Percentiles rank a stretch among this genome's conserved stretches.
Evolutionary conservation across 2,888 invertebrate genomes (phyloP).

Genomic region (Aphidius colemani): DNA sequence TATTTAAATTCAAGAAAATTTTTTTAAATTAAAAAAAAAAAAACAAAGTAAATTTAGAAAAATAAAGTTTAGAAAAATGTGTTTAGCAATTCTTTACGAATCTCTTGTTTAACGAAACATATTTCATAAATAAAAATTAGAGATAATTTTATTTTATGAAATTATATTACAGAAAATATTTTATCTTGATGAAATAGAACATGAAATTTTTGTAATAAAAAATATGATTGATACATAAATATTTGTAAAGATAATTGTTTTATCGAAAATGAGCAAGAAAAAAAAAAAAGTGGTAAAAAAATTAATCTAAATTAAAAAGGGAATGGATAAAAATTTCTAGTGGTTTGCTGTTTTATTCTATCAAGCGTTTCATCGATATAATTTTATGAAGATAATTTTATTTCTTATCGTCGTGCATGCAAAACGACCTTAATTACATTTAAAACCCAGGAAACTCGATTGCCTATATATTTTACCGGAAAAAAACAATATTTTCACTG

Average conservation of each 20-base stretch:
- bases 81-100: too few relatives aligned
- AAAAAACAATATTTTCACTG: neutral
- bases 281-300: neutral
- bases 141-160: constrained; percentile 8
- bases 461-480: neutral
- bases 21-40: too few relatives aligned
- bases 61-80: too few relatives aligned
- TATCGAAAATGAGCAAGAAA: constrained; percentile 8
- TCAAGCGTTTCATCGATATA: constrained; percentile 6
- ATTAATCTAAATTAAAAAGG: neutral
- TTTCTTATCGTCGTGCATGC: neutral
- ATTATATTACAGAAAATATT: neutral
- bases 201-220: too few relatives aligned
- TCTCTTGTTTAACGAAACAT: too few relatives aligned
- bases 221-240: neutral
- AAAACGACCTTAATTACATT: neutral
- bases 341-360: neutral
- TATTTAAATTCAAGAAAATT: too few relatives aligned
- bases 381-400: neutral
- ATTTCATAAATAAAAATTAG: neutral
- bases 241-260: constrained; percentile 13
- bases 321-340: neutral
- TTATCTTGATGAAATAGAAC: too few relatives aligned
- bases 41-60: too few relatives aligned
- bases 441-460: neutral